These are phyloP conservation scores for Rhyacophila evoluta DNA, from an alignment of 2,888 invertebrate genomes.

Conservation along the genomic window DNA sequence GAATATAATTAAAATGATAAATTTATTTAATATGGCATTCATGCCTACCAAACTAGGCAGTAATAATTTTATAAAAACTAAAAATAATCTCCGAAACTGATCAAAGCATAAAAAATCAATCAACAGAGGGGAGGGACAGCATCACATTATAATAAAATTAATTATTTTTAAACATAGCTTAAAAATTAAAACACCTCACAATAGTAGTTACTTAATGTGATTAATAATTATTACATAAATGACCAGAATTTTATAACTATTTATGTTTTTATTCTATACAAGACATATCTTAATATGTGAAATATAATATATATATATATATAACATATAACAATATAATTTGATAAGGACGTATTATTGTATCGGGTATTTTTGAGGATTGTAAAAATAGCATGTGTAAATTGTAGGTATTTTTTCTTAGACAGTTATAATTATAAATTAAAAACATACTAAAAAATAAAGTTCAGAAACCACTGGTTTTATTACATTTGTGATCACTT, in stretches of 20 bases:
- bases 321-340: background rate
- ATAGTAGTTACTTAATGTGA: too few relatives aligned
- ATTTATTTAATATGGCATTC: background rate
- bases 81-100: background rate
- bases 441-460: background rate
- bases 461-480: background rate
- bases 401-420: too few relatives aligned
- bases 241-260: background rate
- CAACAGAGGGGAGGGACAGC: background rate
- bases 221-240: background rate
- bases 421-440: background rate
- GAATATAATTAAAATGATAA: background rate
- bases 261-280: background rate
- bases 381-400: background rate
- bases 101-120: background rate
- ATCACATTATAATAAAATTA: conserved; percentile 1
- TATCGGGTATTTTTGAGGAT: background rate
- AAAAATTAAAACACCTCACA: too few relatives aligned
- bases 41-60: background rate
- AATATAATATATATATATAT: too few relatives aligned
- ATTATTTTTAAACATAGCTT: background rate
- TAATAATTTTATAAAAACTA: background rate
- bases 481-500: too few relatives aligned
- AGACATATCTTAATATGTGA: background rate
- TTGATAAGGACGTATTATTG: too few relatives aligned